Conservation (phyloP, 2,888 invertebrate genomes). For the Plebejus argus region DNA sequence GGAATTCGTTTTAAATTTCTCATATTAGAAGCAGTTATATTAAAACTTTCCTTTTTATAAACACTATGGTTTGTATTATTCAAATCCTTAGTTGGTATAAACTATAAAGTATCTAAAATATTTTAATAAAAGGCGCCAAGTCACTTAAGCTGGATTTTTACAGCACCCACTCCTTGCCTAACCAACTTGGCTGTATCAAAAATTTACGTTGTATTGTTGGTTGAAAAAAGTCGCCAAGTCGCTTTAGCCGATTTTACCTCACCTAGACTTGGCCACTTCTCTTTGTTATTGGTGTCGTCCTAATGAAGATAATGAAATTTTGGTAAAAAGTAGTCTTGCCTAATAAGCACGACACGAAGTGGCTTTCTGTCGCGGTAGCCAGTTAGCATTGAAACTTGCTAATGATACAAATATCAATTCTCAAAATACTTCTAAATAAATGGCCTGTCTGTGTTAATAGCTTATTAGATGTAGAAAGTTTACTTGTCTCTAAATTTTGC, state of each 20-base stretch:
- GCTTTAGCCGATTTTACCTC: background rate
- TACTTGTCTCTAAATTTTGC: background rate
- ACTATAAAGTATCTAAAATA: background rate
- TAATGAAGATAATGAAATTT: slow-evolving; percentile 77
- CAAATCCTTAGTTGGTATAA: background rate
- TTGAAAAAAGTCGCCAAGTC: background rate
- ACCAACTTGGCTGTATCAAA: no score
- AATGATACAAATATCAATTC: slow-evolving; percentile 69
- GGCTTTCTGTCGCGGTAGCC: slow-evolving; percentile 60
- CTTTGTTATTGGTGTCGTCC: slow-evolving; percentile 61
- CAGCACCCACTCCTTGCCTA: background rate
- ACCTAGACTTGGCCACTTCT: background rate
- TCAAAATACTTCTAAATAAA: slow-evolving; percentile 57
- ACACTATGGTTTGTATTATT: no score
- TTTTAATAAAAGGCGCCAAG: background rate
- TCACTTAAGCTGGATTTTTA: background rate
- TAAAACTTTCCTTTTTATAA: background rate
- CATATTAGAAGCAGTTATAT: background rate
- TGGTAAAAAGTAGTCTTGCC: slow-evolving; percentile 64
- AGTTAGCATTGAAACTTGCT: slow-evolving; percentile 75
- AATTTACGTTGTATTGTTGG: background rate
- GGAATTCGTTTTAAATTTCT: background rate
- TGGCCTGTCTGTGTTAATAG: slow-evolving; percentile 40
- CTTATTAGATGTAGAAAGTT: slow-evolving; percentile 8
- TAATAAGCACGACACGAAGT: slow-evolving; percentile 75